These are phyloP conservation scores for Aphodius granarius DNA, from an alignment of 2,888 invertebrate species.

Conservation along the genomic window DNA sequence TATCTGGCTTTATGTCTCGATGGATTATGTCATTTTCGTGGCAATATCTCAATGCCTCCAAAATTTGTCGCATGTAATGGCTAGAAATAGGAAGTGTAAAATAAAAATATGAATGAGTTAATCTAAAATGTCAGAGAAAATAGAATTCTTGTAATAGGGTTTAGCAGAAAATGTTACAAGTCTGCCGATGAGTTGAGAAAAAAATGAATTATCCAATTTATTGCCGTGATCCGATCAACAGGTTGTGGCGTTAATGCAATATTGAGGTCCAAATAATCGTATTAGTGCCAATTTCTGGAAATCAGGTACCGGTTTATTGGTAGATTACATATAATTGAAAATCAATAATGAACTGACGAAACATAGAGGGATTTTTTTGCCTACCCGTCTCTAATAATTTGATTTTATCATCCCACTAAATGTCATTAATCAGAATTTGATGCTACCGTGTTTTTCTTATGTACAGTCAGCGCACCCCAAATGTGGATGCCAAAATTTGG, in stretches of 20 bases:
- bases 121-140: too few species aligned
- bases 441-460: too few species aligned
- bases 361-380: too few species aligned
- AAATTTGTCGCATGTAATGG: conserved; percentile 98
- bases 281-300: neutral
- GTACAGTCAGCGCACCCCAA: too few species aligned
- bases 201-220: neutral
- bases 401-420: too few species aligned
- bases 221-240: neutral
- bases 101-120: too few species aligned
- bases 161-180: neutral
- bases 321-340: neutral
- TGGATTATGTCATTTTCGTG: conserved; percentile 98
- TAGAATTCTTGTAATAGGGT: neutral
- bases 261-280: neutral
- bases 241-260: neutral
- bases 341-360: too few species aligned
- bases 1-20: conserved; percentile 96
- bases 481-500: too few species aligned
- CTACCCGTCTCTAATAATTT: too few species aligned
- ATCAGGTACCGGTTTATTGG: neutral
- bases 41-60: conserved; percentile 96
- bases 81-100: too few species aligned
- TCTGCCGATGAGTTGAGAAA: neutral
- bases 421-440: too few species aligned